phyloP scores from a whole-genome alignment of 2,113 vertebrate species.

The Melanocharis versteri region DNA sequence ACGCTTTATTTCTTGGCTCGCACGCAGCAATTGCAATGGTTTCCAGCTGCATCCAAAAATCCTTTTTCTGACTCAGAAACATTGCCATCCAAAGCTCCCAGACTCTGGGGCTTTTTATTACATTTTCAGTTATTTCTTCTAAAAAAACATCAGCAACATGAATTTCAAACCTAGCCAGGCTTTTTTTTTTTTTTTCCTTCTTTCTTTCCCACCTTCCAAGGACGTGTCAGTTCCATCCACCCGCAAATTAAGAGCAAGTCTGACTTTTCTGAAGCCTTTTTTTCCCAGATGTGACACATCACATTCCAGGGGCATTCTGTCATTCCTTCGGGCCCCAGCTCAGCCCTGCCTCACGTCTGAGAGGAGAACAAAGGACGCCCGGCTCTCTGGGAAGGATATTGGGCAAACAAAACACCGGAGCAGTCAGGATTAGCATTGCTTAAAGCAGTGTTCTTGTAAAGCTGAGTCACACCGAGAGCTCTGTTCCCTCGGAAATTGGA shows the following conservation, averaged over 20 bases:
- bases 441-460: background rate
- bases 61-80: background rate
- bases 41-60: constrained; percentile 12
- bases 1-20: background rate
- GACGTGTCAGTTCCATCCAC: background rate
- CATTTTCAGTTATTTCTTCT: background rate
- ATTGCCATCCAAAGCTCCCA: background rate
- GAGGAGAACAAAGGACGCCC: constrained; percentile 19
- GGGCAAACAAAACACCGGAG: background rate
- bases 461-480: constrained; percentile 27
- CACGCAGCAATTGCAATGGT: background rate
- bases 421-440: background rate
- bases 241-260: background rate
- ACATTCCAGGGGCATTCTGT: constrained; percentile 48
- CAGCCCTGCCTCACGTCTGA: background rate
- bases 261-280: background rate
- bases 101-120: background rate
- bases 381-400: background rate
- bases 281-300: constrained; percentile 46
- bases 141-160: background rate
- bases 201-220: background rate
- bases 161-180: background rate
- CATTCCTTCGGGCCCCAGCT: background rate
- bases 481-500: background rate
- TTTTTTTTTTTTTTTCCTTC: background rate